Conservation (phyloP, 1,140 invertebrate species). For the Capitella teleta region DNA sequence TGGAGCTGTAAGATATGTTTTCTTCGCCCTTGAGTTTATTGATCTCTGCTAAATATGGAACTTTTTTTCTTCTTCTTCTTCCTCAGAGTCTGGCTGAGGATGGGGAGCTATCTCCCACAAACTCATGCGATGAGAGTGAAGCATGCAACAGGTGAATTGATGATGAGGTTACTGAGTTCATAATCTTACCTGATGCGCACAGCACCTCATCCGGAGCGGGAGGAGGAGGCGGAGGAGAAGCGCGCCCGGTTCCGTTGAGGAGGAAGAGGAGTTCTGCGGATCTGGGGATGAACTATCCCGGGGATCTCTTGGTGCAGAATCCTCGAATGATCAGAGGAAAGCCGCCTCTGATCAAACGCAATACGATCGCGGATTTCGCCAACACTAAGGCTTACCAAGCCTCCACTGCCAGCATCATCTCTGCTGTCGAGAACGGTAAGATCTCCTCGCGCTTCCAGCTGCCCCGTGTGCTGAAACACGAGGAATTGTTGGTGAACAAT, state of each 20-base stretch:
- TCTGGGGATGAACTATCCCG: slow-evolving; percentile 33
- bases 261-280: slow-evolving; percentile 35
- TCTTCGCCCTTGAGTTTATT: background rate
- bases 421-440: too few species aligned
- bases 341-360: slow-evolving; percentile 33
- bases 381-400: slow-evolving; percentile 13
- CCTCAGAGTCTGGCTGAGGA: slow-evolving; percentile 9
- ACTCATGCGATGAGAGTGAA: slow-evolving; percentile 13
- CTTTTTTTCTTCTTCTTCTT: background rate
- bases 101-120: slow-evolving; percentile 10
- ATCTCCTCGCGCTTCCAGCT: too few species aligned
- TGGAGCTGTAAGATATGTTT: background rate
- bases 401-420: slow-evolving; percentile 13
- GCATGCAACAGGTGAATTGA: slow-evolving; percentile 2
- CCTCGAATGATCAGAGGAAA: slow-evolving; percentile 27
- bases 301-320: slow-evolving; percentile 31
- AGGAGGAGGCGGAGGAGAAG: slow-evolving; percentile 17
- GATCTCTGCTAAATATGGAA: background rate
- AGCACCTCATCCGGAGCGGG: slow-evolving; percentile 11
- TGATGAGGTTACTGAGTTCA: background rate
- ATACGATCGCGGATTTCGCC: slow-evolving; percentile 36
- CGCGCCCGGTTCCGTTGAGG: too few species aligned
- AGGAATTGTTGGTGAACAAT: too few species aligned
- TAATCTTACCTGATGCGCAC: background rate
- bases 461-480: too few species aligned